Evolutionary conservation across 2,888 invertebrate species (phyloP).

Genomic region (Helleia helle): DNA sequence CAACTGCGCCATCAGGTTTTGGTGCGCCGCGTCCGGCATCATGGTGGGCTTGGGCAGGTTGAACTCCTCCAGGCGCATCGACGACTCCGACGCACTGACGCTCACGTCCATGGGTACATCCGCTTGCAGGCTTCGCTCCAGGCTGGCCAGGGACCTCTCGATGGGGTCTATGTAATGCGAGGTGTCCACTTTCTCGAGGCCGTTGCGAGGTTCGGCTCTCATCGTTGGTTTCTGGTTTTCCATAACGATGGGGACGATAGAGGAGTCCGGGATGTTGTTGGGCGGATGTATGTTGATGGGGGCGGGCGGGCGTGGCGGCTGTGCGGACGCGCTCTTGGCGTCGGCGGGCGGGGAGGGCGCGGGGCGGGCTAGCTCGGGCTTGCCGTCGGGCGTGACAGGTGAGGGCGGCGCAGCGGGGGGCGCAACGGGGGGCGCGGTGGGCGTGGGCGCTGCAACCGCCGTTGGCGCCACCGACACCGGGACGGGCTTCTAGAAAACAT

Average conservation of each 20-base stretch:
- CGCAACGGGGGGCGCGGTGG: conserved; percentile 14
- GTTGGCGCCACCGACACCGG: conserved; percentile 33
- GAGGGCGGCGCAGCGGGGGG: conserved; percentile 25
- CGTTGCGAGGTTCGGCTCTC: conserved; percentile 54
- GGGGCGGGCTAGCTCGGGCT: conserved; percentile 34
- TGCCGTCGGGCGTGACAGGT: conserved; percentile 29
- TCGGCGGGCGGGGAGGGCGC: conserved; percentile 35
- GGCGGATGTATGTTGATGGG: conserved; percentile 16
- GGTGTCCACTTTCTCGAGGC: conserved; percentile 54
- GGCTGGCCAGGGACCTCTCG: conserved; percentile 80
- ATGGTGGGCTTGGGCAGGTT: conserved; percentile 52
- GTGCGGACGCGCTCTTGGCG: conserved; percentile 35
- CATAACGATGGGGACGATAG: conserved; percentile 30
- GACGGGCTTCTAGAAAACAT: conserved; percentile 20
- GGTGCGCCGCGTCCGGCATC: conserved; percentile 50
- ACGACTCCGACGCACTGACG: conserved; percentile 59
- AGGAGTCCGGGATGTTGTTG: conserved; percentile 26
- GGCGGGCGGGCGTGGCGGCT: conserved; percentile 15
- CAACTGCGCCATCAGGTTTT: conserved; percentile 59
- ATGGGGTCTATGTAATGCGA: conserved; percentile 77
- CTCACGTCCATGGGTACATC: conserved; percentile 72
- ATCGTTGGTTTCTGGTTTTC: conserved; percentile 37
- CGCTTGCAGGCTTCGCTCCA: conserved; percentile 77
- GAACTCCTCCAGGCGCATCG: conserved; percentile 64
- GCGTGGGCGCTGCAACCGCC: conserved; percentile 22